Evolutionary conservation across 2,797 vertebrate genomes (phyloP), one percentile per base, ranked within the genome.

Genomic region (Neosalanx taihuensis): DNA sequence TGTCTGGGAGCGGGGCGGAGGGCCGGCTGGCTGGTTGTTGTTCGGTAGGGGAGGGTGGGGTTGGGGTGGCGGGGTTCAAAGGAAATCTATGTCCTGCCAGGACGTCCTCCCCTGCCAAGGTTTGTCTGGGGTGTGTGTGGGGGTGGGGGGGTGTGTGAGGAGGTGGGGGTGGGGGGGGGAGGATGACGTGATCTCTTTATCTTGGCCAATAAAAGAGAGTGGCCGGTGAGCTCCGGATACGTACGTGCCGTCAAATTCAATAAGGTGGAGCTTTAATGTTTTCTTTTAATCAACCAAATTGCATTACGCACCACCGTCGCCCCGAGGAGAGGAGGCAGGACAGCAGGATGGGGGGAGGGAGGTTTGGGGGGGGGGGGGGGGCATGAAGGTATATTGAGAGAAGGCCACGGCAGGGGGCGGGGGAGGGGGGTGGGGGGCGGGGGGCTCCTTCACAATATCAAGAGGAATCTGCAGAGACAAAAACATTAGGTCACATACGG

Each of bases 241-340:
- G 88, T 93, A 92, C 91, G 91, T 94, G 92, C 93, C 79, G 84
- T 94, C 92, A 93, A 93, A 94, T 91, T 94, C 91, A 94, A 94
- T 93, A 92, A 93, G 92, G 91, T 91, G 88, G 84, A 88, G 90
- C 92, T 92, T 92, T 93, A 94, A 93, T 93, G 93, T 94, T 93
- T 93, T 92, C 91, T 92, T 94, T 94, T 94, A 94, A 94, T 94
- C 92, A 93, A 93, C 91, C 90, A 94, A 93, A 94, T 94, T 93
- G 91, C 92, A 93, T 94, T 94, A 93, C 88, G 89, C 87, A 89
- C 84, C 83, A 89, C 81, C 80, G 82, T 74, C 83, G 78, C 82
- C 46, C 56, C 4, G 49, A 85, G 80, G 87, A 85, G n/a, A 31
- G 20, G 15, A 59, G 57, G 30, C 15, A 29, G 12, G 51, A 3